These are phyloP conservation scores for Cantharis rustica DNA, from an alignment of 2,888 invertebrate genomes.

Conservation along the genomic window DNA sequence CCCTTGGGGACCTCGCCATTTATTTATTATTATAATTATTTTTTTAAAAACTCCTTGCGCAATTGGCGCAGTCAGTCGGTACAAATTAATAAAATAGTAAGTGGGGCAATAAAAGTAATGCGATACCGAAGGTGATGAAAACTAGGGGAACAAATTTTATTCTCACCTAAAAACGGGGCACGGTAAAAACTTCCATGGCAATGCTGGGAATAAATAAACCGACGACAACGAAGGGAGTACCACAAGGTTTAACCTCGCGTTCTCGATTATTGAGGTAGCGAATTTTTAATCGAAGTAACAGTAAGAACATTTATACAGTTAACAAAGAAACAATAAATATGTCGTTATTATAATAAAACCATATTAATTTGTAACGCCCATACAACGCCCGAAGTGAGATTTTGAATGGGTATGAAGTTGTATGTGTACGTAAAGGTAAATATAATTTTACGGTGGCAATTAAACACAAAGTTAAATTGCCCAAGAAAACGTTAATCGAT, in stretches of 20 bases:
- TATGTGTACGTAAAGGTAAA: not conserved
- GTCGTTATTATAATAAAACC: not conserved
- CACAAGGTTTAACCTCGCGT: not conserved
- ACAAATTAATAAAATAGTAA: not conserved
- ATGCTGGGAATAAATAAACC: not conserved
- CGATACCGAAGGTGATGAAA: not conserved
- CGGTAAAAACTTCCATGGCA: not conserved
- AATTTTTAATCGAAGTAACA: not conserved
- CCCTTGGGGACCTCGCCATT: not conserved
- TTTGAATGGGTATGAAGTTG: not conserved
- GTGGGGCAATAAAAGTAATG: not conserved
- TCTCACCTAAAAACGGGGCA: not conserved
- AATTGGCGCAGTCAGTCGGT: not conserved
- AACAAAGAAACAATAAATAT: not conserved
- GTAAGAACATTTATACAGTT: not conserved
- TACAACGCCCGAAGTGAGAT: not conserved
- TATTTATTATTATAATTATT: not conserved
- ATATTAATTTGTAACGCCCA: not conserved
- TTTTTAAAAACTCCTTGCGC: no score
- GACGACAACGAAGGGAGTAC: not conserved
- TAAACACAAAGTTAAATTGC: slow-evolving; percentile 9
- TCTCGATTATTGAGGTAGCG: not conserved
- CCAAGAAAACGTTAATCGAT: slow-evolving; percentile 22
- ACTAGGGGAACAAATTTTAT: not conserved
- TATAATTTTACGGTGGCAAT: not conserved